Conservation (phyloP, 92 coral and sea anemone genomes). For the Palythoa grandis region DNA sequence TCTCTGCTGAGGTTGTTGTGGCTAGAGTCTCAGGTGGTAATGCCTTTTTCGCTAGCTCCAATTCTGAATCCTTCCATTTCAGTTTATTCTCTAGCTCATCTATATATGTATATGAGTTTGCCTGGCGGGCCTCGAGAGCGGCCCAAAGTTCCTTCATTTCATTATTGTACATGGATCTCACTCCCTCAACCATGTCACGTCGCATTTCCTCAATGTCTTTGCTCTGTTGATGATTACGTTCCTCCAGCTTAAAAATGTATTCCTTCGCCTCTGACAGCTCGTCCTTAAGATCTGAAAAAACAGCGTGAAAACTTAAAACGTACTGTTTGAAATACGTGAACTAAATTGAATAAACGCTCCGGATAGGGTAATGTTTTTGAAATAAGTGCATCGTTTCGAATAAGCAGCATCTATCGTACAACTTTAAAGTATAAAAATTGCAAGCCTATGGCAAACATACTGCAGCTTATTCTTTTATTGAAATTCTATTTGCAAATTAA, state of each 20-base stretch:
- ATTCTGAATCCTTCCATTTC: neutral
- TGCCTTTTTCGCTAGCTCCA: neutral
- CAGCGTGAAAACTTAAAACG: neutral
- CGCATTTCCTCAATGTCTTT: conserved; percentile 18
- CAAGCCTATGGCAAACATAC: too few relatives aligned
- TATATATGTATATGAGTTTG: conserved; percentile 28
- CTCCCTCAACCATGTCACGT: neutral
- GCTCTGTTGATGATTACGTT: conserved; percentile 3
- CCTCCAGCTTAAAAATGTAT: neutral
- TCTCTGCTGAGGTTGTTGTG: neutral
- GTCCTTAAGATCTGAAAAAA: conserved; percentile 14
- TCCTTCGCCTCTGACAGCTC: conserved; percentile 32
- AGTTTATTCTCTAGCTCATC: conserved; percentile 12
- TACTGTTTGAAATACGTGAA: neutral
- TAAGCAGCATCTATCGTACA: too few relatives aligned
- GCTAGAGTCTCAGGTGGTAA: neutral
- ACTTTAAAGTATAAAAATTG: too few relatives aligned
- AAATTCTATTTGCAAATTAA: too few relatives aligned
- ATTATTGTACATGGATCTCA: conserved; percentile 18
- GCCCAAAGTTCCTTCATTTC: conserved; percentile 16
- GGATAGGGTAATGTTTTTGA: too few relatives aligned
- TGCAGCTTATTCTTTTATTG: too few relatives aligned
- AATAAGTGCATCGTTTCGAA: too few relatives aligned
- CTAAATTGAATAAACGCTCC: too few relatives aligned
- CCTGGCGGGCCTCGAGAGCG: conserved; percentile 4